Evolutionary conservation across 2,113 vertebrate species (phyloP), one percentile per base, ranked within the genome.

Genomic region (Sander vitreus): DNA sequence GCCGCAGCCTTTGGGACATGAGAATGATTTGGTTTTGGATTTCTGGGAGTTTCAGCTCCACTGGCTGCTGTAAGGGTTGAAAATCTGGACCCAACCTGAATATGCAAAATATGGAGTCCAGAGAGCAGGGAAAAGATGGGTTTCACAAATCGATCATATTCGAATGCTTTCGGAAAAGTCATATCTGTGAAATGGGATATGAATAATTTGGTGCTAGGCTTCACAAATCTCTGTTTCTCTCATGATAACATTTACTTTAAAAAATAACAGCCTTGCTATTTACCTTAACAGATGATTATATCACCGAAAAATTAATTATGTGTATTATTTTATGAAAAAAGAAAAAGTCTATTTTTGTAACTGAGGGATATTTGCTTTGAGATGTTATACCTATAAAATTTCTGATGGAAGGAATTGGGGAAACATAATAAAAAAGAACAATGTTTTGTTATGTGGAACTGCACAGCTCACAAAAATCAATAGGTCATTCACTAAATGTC

Each of bases 321-420:
- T 95, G 90, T 92, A 93, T 95, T 94, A 94, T 95, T 95, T 96
- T 95, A 93, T 91, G 94, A 91, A 88, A 89, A 93, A 88, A 92
- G 65, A 94, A 91, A 43, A 91, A 90, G 90, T 95, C 83, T 96
- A 95, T 96, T 96, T 96, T 96, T 96, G 92, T 96, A 96, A 95
- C 81, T 55, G 91, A 94, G 86, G 85, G 84, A 91, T 90, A 80
- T 94, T 94, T 94, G 93, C 88, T 91, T 89, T 91, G 90, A 93
- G 83, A 89, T 72, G 84, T 91, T 91, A 83, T 88, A 92, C 78
- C 83, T 89, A 83, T 88, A 67, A 75, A 54, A 76, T 84, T 80
- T 88, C 68, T 76, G 87, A 86, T 27, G 2, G 86, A 80, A 65
- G 71, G 66, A 81, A 43, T 51, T 19, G 74, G 67, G 48, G 53